A percentile compares a stretch with the other conserved stretches of the same genome.
Evolutionary conservation across 1,140 invertebrate species (phyloP).

Genomic region (Formica selysi): DNA sequence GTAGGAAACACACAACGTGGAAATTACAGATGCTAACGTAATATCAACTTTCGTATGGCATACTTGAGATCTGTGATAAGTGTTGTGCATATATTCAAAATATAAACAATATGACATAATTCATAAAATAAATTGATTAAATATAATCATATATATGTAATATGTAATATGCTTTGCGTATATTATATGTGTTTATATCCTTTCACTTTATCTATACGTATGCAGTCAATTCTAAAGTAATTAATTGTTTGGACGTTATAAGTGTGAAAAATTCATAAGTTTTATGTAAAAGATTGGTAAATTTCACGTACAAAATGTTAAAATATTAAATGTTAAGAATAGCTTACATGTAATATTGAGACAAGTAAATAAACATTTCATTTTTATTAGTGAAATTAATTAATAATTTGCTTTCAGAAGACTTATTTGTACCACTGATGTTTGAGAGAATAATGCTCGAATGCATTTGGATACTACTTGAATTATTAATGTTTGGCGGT

Average conservation of each 20-base stretch:
- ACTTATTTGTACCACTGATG: background rate
- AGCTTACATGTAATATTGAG: background rate
- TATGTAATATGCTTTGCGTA: background rate
- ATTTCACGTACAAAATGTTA: background rate
- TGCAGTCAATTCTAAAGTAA: background rate
- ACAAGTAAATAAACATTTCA: background rate
- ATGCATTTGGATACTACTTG: slow-evolving; percentile 46
- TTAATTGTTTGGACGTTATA: background rate
- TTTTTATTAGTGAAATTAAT: slow-evolving; percentile 13
- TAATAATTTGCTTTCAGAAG: slow-evolving; percentile 5
- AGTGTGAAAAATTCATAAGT: background rate
- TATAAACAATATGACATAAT: background rate
- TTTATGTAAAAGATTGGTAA: background rate
- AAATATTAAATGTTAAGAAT: no score
- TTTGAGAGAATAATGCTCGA: background rate
- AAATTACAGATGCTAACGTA: background rate
- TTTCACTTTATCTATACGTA: no score
- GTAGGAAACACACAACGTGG: background rate
- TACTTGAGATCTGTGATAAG: background rate
- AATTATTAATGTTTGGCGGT: background rate
- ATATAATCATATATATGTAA: background rate
- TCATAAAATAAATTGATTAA: background rate
- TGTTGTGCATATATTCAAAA: background rate
- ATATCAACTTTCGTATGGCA: background rate
- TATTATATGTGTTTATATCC: no score